Evolutionary conservation across 2,113 vertebrate genomes (phyloP), one percentile per base, ranked within the genome.

Genomic region (Spheniscus mendiculus): DNA sequence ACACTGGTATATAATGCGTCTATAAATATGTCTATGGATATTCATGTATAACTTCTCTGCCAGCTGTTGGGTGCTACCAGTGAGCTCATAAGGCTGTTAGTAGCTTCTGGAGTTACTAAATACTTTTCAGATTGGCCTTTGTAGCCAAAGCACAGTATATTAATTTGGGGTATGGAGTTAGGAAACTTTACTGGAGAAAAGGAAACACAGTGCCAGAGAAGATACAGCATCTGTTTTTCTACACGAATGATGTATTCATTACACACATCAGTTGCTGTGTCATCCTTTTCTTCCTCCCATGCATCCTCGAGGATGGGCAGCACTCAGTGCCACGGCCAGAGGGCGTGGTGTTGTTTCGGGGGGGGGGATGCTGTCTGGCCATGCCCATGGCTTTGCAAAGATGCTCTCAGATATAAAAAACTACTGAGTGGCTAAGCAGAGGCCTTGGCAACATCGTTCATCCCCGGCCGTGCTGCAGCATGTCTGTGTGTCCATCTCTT

Each of bases 201-300:
- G 13, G 21, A 71, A 80, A 19, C 2, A 14, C 0, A 0, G 14
- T 62, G 21, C 12, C 1, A 1, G 16, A 62, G 59, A 95, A 77
- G 17, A 34, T 6, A 27, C 19, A 83, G 5, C 14, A 27, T 50
- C 16, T 27, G 4, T 27, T 90, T 70, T 86, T 69, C 1, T 3
- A 32, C 4, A 47, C 0, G 2, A 63, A 67, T 26, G 4, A n/a
- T 27, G 10, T 0, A 2, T 55, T 79, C 11, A 29, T 55, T 49
- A 50, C 11, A 79, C 40, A 30, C 10, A 3, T 6, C 34, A 34
- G 30, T 14, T 65, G 7, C 22, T 65, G 5, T 13, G n/a, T 29
- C 67, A n/a, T 36, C 16, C 14, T 15, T 3, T 71, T 82, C 47
- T 77, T 65, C 19, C 49, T 83, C 10, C 27, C 4, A 1, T 12